A percentile compares a stretch with the other conserved stretches of the same genome.
Evolutionary conservation across 2,888 invertebrate species (phyloP).

Genomic region (Pandemis cinnamomeana): DNA sequence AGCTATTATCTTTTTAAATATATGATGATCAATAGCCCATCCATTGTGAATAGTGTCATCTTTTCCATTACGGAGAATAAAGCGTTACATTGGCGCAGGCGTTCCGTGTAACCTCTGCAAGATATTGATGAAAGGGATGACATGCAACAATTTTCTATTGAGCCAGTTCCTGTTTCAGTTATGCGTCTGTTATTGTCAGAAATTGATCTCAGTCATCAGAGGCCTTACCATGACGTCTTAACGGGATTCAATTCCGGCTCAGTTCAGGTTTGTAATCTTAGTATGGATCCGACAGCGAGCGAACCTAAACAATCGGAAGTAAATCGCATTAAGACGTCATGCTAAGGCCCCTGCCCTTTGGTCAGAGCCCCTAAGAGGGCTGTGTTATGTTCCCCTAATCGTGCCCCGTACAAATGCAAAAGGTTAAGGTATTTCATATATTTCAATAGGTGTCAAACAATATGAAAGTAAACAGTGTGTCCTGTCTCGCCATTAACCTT

Average conservation of each 20-base stretch:
- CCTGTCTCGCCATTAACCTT: background rate
- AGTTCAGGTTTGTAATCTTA: too few species aligned
- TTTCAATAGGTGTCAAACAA: too few species aligned
- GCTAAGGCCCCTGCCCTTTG: too few species aligned
- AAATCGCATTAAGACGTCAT: too few species aligned
- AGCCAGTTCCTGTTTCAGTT: background rate
- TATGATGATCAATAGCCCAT: background rate
- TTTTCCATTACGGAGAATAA: background rate
- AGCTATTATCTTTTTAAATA: background rate
- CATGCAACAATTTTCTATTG: background rate
- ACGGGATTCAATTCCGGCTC: too few species aligned
- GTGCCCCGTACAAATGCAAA: background rate
- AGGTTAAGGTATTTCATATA: too few species aligned
- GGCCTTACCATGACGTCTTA: too few species aligned
- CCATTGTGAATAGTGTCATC: background rate
- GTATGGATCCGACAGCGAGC: too few species aligned
- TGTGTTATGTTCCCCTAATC: background rate
- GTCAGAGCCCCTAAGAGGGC: too few species aligned
- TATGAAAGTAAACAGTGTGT: too few species aligned
- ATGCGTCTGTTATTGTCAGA: background rate
- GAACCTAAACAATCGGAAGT: too few species aligned
- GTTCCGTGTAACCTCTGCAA: background rate
- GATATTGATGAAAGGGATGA: conserved; percentile 9
- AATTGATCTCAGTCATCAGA: background rate
- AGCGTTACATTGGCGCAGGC: background rate